These are phyloP conservation scores for Formicarius rufipectus DNA, from an alignment of 2,113 vertebrate species.

Conservation along the genomic window DNA sequence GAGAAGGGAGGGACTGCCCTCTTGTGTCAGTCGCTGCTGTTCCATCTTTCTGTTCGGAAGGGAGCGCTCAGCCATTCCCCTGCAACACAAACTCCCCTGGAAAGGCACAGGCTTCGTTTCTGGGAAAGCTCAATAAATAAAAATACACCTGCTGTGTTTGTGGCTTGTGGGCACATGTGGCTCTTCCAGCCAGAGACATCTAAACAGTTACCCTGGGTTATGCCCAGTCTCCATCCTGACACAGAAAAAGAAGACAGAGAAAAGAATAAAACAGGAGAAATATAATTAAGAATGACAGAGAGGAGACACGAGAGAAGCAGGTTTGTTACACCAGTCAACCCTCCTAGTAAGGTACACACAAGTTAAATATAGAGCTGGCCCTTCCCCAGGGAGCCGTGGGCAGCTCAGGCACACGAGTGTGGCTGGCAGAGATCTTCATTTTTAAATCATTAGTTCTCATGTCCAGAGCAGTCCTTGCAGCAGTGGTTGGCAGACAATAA, in stretches of 20 bases:
- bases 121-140: neutral
- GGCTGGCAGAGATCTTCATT: neutral
- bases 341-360: neutral
- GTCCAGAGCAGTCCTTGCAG: neutral
- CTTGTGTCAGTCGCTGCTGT: neutral
- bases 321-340: neutral
- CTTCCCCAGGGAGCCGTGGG: neutral
- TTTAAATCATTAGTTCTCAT: neutral
- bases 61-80: neutral
- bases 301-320: neutral
- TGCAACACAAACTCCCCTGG: neutral
- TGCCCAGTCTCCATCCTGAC: neutral
- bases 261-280: neutral
- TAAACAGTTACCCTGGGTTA: neutral
- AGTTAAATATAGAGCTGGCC: conserved; percentile 17
- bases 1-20: conserved; percentile 10
- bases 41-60: rapidly evolving
- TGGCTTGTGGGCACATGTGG: neutral
- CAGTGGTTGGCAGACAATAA: neutral
- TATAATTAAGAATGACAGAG: neutral
- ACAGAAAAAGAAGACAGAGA: neutral
- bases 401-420: neutral
- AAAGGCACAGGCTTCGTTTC: neutral
- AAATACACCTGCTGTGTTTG: neutral
- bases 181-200: neutral